Evolutionary conservation across 1,140 invertebrate genomes (phyloP), one percentile per base, ranked within the genome.

Genomic region (Micrasema longulum): DNA sequence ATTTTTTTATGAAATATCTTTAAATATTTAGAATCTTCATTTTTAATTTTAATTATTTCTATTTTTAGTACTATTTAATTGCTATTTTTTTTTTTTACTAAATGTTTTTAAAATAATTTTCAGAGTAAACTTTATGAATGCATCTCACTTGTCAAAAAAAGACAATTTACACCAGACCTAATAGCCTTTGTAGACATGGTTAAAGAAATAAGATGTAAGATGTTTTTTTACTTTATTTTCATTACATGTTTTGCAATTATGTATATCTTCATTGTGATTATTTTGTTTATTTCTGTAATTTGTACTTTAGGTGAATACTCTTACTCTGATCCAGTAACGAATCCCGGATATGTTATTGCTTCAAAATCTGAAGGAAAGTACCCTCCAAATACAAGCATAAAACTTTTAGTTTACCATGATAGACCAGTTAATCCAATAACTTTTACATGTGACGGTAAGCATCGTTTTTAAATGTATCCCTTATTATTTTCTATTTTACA

Each of bases 361-460:
- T 90, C 93, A 1, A 91, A 92, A 78, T 90, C 95, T 69, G 91
- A 93, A 75, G 93, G 89, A 79, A 87, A 88, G 70, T 93, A 92
- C 79, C 87, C 89, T 45, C 87, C 91, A 72, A 91, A 91, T 71
- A 92, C 92, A 10, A 95, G 93, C 79, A 92, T 96, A 66, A 95
- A 96, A 85, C 84, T 97, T 63, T 87, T 93, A 77, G 92, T 97
- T 64, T 88, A 93, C 83, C 90, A 92, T 72, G 80, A 83, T 1
- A 84, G 87, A 41, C 84, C 87, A 22, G 84, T 86, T 26, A 85
- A 89, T 69, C 91, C 92, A 0, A 89, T 96, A 75, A 89, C 89
- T 11, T 96, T 97, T 80, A 96, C 93, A 11, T 96, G 94, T 80
- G 93, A 96, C 83, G 91, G 93, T 95, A 85, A 68, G 47, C 9